Percentiles rank a stretch among this genome's conserved stretches.
phyloP scores from a whole-genome alignment of 2,113 vertebrate genomes.

The Agelaius phoeniceus region DNA sequence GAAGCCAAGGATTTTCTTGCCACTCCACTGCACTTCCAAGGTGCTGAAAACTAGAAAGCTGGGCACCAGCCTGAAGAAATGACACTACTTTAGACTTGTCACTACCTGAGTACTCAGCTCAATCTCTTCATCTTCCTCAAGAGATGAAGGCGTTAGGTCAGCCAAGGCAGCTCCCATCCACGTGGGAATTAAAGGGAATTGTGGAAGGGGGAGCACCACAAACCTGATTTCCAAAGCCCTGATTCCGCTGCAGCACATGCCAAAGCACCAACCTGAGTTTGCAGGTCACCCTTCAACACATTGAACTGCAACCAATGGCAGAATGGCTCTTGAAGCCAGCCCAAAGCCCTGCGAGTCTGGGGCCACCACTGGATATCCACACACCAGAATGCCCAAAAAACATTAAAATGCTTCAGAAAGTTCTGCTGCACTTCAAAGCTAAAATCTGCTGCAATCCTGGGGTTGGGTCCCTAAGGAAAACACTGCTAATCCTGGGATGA shows the following conservation, averaged over 20 bases:
- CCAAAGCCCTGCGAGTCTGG: background rate
- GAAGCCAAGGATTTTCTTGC: background rate
- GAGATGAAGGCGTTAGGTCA: background rate
- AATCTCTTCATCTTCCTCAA: background rate
- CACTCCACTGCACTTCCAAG: background rate
- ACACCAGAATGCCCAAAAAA: background rate
- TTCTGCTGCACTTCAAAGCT: background rate
- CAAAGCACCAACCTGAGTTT: background rate
- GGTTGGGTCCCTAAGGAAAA: background rate
- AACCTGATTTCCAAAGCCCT: background rate
- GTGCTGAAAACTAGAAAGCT: background rate
- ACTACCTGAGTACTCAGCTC: background rate
- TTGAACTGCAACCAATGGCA: background rate
- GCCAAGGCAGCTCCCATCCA: background rate
- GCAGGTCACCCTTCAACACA: constrained; percentile 37
- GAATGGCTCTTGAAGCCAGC: background rate
- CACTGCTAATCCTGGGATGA: background rate
- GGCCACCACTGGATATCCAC: constrained; percentile 1
- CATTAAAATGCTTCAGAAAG: constrained; percentile 13
- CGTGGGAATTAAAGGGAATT: background rate
- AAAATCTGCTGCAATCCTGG: background rate
- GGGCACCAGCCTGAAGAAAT: background rate
- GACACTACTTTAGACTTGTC: background rate
- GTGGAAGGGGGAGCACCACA: background rate
- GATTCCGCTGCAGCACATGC: background rate